These are phyloP conservation scores for Phasia obesa DNA, from an alignment of 2,888 invertebrate species.

Conservation along the genomic window DNA sequence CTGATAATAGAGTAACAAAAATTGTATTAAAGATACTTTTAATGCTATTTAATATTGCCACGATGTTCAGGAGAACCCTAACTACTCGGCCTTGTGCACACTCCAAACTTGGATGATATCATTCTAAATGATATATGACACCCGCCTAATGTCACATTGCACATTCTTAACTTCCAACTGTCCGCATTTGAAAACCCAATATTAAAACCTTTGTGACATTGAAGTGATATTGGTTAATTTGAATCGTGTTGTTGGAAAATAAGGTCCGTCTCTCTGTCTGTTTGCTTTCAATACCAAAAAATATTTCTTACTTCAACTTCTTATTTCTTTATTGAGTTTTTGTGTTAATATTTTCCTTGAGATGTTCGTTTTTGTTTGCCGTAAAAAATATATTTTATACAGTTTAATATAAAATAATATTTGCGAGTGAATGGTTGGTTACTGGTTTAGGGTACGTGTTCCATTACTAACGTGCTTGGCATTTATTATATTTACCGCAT, in stretches of 20 bases:
- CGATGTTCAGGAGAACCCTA: too few relatives aligned
- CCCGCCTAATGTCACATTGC: too few relatives aligned
- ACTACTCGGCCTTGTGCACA: too few relatives aligned
- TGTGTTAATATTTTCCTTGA: constrained; percentile 12
- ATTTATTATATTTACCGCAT: constrained; percentile 47
- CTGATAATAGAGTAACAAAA: too few relatives aligned
- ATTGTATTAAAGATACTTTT: too few relatives aligned
- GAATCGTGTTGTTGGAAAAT: neutral
- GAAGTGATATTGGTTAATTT: constrained; percentile 16
- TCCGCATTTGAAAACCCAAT: too few relatives aligned
- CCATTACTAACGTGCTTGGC: constrained; percentile 35
- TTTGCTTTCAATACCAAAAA: neutral
- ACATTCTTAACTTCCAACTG: too few relatives aligned
- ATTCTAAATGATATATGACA: too few relatives aligned
- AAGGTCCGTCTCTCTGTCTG: neutral
- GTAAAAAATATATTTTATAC: neutral
- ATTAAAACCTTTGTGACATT: constrained; percentile 15
- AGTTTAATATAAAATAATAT: neutral
- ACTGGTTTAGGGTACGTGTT: neutral
- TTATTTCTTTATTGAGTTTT: neutral
- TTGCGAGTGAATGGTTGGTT: neutral
- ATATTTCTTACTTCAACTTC: neutral
- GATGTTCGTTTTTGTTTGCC: constrained; percentile 1
- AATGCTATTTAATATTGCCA: too few relatives aligned
- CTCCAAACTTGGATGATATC: too few relatives aligned